Conservation (phyloP, 1,140 invertebrate species). For the Cydia strobilella region DNA sequence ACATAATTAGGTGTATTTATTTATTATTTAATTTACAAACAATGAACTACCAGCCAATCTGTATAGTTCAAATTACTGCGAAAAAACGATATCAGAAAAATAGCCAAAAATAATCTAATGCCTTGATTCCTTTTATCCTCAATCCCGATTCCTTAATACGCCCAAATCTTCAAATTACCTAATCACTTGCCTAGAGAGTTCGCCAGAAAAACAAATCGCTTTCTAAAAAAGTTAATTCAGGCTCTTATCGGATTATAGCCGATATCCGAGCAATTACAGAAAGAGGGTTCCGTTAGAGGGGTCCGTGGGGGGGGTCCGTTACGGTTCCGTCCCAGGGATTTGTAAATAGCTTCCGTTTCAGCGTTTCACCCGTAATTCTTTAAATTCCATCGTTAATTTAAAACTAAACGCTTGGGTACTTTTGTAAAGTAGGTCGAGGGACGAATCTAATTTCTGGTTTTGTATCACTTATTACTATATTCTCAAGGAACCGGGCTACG, state of each 20-base stretch:
- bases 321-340: conserved; percentile 21
- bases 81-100: neutral
- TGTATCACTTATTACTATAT: neutral
- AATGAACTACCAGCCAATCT: too few species aligned
- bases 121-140: conserved; percentile 6
- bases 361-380: conserved; percentile 33
- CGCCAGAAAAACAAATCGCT: conserved; percentile 13
- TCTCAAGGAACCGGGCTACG: too few species aligned
- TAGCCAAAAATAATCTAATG: neutral
- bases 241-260: conserved; percentile 49
- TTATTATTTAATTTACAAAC: too few species aligned
- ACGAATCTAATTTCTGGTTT: neutral
- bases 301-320: neutral
- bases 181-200: conserved; percentile 19
- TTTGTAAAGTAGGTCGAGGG: neutral
- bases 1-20: too few species aligned
- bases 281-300: conserved; percentile 10
- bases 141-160: neutral
- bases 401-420: conserved; percentile 35
- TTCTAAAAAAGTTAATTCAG: conserved; percentile 30
- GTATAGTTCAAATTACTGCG: neutral
- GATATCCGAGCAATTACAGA: conserved; percentile 42
- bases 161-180: conserved; percentile 2
- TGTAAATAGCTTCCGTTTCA: conserved; percentile 19
- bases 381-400: conserved; percentile 38